These are phyloP conservation scores for Cariama cristata DNA, from an alignment of 2,113 vertebrate genomes.

Conservation along the genomic window DNA sequence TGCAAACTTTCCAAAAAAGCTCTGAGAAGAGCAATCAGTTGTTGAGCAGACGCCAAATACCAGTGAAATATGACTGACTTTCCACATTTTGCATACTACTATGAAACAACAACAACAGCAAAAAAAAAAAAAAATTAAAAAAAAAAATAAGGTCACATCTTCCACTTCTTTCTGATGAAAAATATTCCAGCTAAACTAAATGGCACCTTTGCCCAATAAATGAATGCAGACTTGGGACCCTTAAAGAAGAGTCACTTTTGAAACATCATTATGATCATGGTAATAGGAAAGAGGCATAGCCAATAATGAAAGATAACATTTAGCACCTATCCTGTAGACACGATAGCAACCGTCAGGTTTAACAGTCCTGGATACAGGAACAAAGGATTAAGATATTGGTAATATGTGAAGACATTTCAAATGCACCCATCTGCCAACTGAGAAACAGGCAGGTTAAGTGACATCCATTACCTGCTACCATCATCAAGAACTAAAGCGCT, in stretches of 20 bases:
- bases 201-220: background rate
- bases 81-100: slow-evolving; percentile 44
- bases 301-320: background rate
- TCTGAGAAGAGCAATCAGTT: slow-evolving; percentile 58
- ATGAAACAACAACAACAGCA: background rate
- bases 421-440: background rate
- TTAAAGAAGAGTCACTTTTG: background rate
- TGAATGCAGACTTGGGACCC: background rate
- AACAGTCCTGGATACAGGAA: background rate
- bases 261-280: background rate
- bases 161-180: background rate
- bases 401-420: background rate
- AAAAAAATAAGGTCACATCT: background rate
- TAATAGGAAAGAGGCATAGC: background rate
- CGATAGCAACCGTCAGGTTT: rapidly evolving
- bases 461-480: background rate
- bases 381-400: background rate
- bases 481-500: background rate
- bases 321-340: background rate
- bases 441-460: background rate
- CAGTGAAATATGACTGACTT: slow-evolving; percentile 50
- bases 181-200: background rate
- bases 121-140: background rate
- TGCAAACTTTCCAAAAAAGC: slow-evolving; percentile 67
- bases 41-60: slow-evolving; percentile 47